These are phyloP conservation scores for Boloria selene DNA, from an alignment of 2,888 invertebrate genomes.

Conservation along the genomic window DNA sequence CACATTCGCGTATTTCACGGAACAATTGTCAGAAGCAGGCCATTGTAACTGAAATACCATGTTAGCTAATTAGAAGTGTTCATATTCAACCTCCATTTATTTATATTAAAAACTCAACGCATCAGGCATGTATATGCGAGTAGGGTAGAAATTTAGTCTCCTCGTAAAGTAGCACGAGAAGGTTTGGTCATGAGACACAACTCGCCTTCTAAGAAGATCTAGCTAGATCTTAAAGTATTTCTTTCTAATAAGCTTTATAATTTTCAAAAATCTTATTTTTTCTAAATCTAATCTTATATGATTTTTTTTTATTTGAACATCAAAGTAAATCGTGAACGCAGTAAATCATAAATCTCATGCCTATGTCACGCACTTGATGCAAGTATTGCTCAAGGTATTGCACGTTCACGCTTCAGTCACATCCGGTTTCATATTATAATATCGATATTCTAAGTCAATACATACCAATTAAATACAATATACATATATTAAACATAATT, in stretches of 20 bases:
- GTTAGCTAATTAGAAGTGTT: slow-evolving; percentile 33
- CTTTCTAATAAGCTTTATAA: no score
- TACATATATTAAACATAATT: background rate
- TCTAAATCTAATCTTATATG: no score
- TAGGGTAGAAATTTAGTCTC: background rate
- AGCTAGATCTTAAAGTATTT: no score
- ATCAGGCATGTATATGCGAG: background rate
- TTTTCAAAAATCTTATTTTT: no score
- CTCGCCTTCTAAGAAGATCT: no score
- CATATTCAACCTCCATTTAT: slow-evolving; percentile 20
- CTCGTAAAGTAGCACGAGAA: no score
- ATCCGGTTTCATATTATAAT: slow-evolving; percentile 20
- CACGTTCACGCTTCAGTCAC: slow-evolving; percentile 22
- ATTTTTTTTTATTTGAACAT: no score
- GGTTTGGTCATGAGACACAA: no score
- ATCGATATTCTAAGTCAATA: slow-evolving; percentile 15
- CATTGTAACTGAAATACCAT: slow-evolving; percentile 30
- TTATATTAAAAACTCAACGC: background rate
- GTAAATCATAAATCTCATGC: slow-evolving; percentile 16
- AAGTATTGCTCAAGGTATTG: slow-evolving; percentile 24
- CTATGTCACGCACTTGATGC: slow-evolving; percentile 22
- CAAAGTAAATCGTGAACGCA: slow-evolving; percentile 9
- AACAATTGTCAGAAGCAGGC: slow-evolving; percentile 28
- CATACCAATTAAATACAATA: background rate
- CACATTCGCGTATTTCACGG: slow-evolving; percentile 23